Base-by-base conservation (phyloP, 2,797 vertebrate species). In the Clarias fuscus region DNA sequence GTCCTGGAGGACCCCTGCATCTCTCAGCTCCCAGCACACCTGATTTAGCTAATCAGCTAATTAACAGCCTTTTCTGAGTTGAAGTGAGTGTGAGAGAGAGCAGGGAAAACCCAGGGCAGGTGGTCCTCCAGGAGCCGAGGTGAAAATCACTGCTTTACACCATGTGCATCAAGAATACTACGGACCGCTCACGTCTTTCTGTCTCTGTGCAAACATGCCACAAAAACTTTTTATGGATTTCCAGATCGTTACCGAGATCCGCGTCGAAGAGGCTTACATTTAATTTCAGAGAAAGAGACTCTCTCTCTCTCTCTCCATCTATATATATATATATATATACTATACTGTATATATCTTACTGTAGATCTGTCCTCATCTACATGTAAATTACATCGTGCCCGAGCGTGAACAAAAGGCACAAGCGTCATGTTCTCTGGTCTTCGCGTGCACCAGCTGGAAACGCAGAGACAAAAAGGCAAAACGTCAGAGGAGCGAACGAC, bases 341-440 rank as follows among this genome's bases (percentile, higher is more conserved):
- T n/a, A n/a, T n/a, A n/a, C n/a, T n/a, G n/a, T n/a, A 43, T 33
- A 33, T 40, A 2, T 2, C 61, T 83, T 64, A 78, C 67, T 61
- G 33, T 77, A 83, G 64, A 64, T 84, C 81, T 53, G 0, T 13
- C 67, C 65, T 87, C 86, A 87, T 84, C 72, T 72, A 33, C 65
- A 76, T 76, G 82, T 22, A 22, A 40, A 40, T 79, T 1, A 37
- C 2, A 71, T n/a, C 8, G 56, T 53, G 75, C 22, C 53, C 10
- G 62, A 8, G 48, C 2, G 82, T 43, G 33, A 61, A 73, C 68
- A 24, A 20, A 1, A 61, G 70, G 30, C 22, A 33, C 13, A 53
- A 76, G 15, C 3, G 24, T 56, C 53, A 18, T 18, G n/a, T 77
- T 20, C 2, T 17, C 7, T 64, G 3, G 11, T 48, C 40, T 58